Percentiles rank a stretch among this genome's conserved stretches.
Conservation (phyloP, 2,888 invertebrate genomes). For the Apotomis capreana region DNA sequence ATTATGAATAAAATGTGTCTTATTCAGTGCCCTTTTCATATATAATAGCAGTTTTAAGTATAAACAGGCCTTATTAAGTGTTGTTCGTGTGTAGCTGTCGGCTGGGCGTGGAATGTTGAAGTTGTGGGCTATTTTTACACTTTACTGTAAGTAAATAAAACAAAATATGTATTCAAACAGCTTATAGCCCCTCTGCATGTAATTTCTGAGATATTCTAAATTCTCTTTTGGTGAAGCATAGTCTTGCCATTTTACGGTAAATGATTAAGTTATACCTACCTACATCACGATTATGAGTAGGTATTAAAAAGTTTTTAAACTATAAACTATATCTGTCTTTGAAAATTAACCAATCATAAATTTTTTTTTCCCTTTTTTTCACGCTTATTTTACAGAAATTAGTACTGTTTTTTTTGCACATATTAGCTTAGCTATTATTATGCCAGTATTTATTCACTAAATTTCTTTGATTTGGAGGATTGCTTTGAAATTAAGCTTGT, state of each 20-base stretch:
- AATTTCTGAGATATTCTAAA: not conserved
- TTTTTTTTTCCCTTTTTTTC: too few species aligned
- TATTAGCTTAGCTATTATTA: too few species aligned
- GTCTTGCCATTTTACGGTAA: conserved; percentile 43
- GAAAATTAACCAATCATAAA: too few species aligned
- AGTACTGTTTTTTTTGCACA: too few species aligned
- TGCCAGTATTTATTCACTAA: too few species aligned
- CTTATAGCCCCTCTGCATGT: not conserved
- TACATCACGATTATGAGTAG: not conserved
- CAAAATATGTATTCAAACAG: conserved; percentile 13
- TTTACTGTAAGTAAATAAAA: conserved; percentile 38
- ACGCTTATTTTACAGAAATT: too few species aligned
- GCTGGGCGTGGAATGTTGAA: conserved; percentile 58
- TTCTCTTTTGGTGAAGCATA: not conserved
- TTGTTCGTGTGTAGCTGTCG: conserved; percentile 38
- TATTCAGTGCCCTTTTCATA: conserved; percentile 46
- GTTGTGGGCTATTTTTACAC: conserved; percentile 48
- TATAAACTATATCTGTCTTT: not conserved
- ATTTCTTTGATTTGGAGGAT: too few species aligned
- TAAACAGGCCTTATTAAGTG: conserved; percentile 41
- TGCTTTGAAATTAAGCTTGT: too few species aligned
- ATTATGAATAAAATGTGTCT: conserved; percentile 62
- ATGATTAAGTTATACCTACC: conserved; percentile 29
- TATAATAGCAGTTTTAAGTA: conserved; percentile 36
- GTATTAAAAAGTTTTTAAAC: not conserved